Conservation (phyloP, 30 jellyfish, hydroid and myxozoan species). For the Aurelia sp. region DNA sequence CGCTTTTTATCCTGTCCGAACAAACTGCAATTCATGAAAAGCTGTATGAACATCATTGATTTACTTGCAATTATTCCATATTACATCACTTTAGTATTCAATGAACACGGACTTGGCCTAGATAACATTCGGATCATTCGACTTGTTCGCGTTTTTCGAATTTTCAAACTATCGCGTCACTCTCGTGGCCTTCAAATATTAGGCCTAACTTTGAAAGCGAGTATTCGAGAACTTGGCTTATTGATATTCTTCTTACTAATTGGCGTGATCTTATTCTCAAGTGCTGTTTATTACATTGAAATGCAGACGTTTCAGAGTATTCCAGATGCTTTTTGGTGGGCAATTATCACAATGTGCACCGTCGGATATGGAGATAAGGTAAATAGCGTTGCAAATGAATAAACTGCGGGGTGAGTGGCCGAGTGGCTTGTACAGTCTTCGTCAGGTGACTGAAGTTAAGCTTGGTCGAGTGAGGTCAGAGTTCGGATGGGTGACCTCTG, state of each 20-base stretch:
- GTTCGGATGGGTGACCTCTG: no score
- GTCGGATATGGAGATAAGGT: slow-evolving; percentile 99
- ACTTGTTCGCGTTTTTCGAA: slow-evolving; percentile 92
- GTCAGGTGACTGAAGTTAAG: no score
- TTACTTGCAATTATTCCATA: slow-evolving; percentile 86
- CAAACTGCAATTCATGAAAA: slow-evolving; percentile 72
- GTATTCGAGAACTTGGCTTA: slow-evolving; percentile 94
- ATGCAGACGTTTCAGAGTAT: slow-evolving; percentile 80
- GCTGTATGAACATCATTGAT: slow-evolving; percentile 82
- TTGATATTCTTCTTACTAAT: slow-evolving; percentile 83
- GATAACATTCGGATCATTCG: slow-evolving; percentile 86
- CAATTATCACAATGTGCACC: slow-evolving; percentile 97
- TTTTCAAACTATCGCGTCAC: slow-evolving; percentile 92
- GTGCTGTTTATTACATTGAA: slow-evolving; percentile 92
- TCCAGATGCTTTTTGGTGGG: slow-evolving; percentile 99
- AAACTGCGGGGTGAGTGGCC: no score
- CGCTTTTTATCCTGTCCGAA: slow-evolving; percentile 85
- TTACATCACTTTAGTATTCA: slow-evolving; percentile 74
- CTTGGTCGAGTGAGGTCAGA: no score
- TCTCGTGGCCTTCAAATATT: slow-evolving; percentile 94
- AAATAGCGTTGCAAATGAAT: neutral
- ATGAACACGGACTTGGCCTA: slow-evolving; percentile 77
- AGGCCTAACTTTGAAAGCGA: slow-evolving; percentile 90
- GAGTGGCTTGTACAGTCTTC: no score
- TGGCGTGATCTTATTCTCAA: slow-evolving; percentile 88